Conservation (phyloP, 2,113 vertebrate genomes). For the Elachura formosa region DNA sequence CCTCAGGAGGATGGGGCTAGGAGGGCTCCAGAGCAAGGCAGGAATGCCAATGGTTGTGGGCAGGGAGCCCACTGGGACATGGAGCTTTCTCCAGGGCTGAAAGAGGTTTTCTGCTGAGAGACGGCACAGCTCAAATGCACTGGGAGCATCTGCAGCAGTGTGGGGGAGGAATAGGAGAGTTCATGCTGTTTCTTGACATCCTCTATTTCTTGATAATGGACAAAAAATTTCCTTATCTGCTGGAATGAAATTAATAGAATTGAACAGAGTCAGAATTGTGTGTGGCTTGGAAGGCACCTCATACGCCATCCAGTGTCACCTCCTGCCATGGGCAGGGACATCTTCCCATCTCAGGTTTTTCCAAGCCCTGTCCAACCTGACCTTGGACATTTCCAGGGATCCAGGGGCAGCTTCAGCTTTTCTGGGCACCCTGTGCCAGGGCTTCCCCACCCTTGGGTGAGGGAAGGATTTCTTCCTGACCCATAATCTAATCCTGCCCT, state of each 20-base stretch:
- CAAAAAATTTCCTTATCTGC: background rate
- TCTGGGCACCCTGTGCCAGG: background rate
- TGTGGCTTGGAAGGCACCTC: background rate
- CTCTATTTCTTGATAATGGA: background rate
- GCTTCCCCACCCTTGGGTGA: fast-evolving
- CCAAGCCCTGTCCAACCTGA: fast-evolving
- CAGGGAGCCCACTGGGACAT: background rate
- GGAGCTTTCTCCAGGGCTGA: too few species aligned
- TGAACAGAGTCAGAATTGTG: background rate
- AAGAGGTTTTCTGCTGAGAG: background rate
- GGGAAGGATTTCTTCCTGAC: background rate
- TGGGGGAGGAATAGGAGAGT: fast-evolving
- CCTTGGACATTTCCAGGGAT: background rate
- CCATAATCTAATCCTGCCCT: background rate
- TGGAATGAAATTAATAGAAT: background rate
- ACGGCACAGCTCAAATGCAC: fast-evolving
- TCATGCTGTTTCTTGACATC: background rate
- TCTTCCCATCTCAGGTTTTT: fast-evolving
- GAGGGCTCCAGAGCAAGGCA: background rate
- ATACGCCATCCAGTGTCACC: background rate
- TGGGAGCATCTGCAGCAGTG: fast-evolving
- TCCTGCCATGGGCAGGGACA: too few species aligned
- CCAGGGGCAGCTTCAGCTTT: background rate
- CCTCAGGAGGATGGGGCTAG: background rate
- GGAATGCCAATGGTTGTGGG: background rate